Conservation (phyloP, 2,797 vertebrate genomes). For the Enoplosus armatus region DNA sequence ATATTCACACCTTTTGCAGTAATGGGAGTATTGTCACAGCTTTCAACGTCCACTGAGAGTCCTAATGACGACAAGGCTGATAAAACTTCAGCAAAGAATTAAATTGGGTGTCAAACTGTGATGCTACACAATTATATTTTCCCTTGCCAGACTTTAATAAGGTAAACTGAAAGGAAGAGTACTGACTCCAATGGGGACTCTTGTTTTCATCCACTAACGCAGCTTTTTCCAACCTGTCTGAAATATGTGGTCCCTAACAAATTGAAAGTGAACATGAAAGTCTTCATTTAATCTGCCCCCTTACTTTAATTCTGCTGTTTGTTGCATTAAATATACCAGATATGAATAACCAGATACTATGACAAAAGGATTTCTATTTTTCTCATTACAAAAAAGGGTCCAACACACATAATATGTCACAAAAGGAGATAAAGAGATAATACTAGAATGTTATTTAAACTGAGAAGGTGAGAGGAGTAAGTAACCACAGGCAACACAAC, state of each 20-base stretch:
- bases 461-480: background rate
- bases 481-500: background rate
- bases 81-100: background rate
- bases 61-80: slow-evolving; percentile 3
- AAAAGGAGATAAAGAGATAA: background rate
- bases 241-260: background rate
- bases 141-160: background rate
- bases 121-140: background rate
- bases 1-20: slow-evolving; percentile 1
- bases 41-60: background rate
- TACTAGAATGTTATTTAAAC: background rate
- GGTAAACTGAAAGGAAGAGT: background rate
- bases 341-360: too few relatives aligned
- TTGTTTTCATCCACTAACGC: background rate
- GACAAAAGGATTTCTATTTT: background rate
- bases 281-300: background rate
- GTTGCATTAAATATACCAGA: background rate
- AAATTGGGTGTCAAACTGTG: slow-evolving; percentile 5
- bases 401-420: background rate
- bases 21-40: background rate
- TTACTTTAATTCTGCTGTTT: background rate
- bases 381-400: background rate
- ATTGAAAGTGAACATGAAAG: background rate
- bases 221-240: background rate
- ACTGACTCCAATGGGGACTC: background rate